A percentile compares a stretch with the other conserved stretches of the same genome.
These are phyloP conservation scores for Cygnus olor DNA, from an alignment of 2,797 vertebrate genomes.

Conservation along the genomic window DNA sequence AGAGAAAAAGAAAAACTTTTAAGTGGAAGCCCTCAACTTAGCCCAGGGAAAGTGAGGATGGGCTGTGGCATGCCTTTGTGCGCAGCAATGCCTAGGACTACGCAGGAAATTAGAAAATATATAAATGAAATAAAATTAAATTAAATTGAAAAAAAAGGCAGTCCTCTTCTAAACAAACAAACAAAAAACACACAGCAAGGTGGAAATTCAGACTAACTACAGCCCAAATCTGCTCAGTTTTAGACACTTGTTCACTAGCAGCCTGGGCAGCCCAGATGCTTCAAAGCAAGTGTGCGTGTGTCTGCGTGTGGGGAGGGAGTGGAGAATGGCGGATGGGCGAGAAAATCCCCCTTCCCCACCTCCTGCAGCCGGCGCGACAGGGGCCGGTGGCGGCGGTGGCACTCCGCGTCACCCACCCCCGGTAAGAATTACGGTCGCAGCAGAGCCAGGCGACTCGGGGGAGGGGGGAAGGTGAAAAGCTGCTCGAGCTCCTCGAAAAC, in stretches of 20 bases:
- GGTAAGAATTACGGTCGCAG: neutral
- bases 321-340: slow-evolving; percentile 33
- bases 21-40: slow-evolving; percentile 12
- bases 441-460: neutral
- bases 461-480: neutral
- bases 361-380: slow-evolving; percentile 14
- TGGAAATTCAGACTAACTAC: neutral
- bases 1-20: slow-evolving; percentile 38
- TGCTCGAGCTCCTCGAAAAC: neutral
- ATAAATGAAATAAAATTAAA: neutral
- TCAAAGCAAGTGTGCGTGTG: neutral
- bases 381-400: slow-evolving; percentile 23
- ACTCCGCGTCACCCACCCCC: slow-evolving; percentile 15
- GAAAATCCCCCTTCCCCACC: neutral
- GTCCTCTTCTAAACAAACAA: neutral
- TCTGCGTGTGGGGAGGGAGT: neutral
- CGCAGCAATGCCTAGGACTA: neutral
- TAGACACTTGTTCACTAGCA: slow-evolving; percentile 27
- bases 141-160: neutral
- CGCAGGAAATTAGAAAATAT: neutral
- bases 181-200: neutral
- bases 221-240: neutral
- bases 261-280: neutral
- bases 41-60: neutral
- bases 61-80: neutral